Conservation (phyloP, 1,140 invertebrate genomes). For the Drosophila virilis region DNA sequence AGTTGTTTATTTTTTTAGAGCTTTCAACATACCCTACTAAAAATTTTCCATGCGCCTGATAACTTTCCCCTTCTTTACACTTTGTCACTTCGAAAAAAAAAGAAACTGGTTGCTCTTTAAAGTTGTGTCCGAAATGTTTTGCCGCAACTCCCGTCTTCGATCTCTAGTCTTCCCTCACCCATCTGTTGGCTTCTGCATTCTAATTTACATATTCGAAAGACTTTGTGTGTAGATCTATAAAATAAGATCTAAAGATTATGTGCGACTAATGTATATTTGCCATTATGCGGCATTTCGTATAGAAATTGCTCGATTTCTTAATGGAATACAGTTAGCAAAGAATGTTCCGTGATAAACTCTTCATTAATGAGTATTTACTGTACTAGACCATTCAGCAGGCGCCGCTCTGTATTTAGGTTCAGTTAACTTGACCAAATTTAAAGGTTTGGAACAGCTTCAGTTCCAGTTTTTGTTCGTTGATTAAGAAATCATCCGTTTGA, state of each 20-base stretch:
- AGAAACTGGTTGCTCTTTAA: neutral
- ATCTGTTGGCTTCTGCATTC: slow-evolving; percentile 26
- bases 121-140: no score
- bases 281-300: slow-evolving; percentile 12
- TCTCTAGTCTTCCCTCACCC: no score
- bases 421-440: no score
- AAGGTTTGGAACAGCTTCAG: no score
- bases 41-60: slow-evolving; percentile 12
- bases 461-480: no score
- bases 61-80: slow-evolving; percentile 70
- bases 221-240: slow-evolving; percentile 2
- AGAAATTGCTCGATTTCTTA: slow-evolving; percentile 17
- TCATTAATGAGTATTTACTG: slow-evolving; percentile 6
- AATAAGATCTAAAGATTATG: neutral
- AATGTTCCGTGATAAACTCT: slow-evolving; percentile 2
- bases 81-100: slow-evolving; percentile 41
- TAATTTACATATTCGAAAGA: slow-evolving; percentile 44
- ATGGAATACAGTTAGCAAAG: slow-evolving; percentile 34
- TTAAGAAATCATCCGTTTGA: no score
- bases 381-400: neutral
- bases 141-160: no score
- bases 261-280: slow-evolving; percentile 29
- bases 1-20: slow-evolving; percentile 1
- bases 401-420: neutral
- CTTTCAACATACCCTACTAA: slow-evolving; percentile 57